Percentiles rank a stretch among this genome's conserved stretches.
Conservation (phyloP, 2,888 invertebrate genomes). For the Neoaliturus tenellus region DNA sequence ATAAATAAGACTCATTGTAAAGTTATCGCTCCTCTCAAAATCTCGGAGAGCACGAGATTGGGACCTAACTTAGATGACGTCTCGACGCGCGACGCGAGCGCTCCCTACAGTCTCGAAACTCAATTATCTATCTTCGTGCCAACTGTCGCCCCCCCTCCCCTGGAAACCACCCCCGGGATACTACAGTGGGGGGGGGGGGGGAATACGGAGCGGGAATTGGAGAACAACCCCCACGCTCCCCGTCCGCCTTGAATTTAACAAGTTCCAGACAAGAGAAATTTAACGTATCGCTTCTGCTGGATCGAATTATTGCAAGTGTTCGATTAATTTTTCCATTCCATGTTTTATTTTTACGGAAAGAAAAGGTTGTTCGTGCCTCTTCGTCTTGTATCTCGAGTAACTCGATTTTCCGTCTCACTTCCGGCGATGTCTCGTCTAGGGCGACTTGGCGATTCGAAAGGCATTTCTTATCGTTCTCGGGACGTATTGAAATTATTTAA, state of each 20-base stretch:
- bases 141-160: constrained; percentile 47
- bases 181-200: background rate
- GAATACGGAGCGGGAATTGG: constrained; percentile 46
- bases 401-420: background rate
- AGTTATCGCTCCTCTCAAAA: background rate
- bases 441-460: no score
- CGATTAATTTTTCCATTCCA: constrained; percentile 31
- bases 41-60: background rate
- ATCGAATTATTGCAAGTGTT: constrained; percentile 38
- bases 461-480: no score
- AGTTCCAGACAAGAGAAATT: constrained; percentile 38
- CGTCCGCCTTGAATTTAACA: constrained; percentile 34
- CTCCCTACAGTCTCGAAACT: constrained; percentile 32
- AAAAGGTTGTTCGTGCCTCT: background rate
- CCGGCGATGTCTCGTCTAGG: background rate
- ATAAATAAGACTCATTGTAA: background rate
- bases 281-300: constrained; percentile 34
- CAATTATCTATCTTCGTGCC: constrained; percentile 49
- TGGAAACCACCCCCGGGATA: background rate
- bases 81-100: constrained; percentile 7
- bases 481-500: no score
- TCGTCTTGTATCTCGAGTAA: background rate
- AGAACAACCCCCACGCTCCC: background rate
- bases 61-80: constrained; percentile 44
- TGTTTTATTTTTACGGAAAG: background rate